A percentile compares a stretch with the other conserved stretches of the same genome.
Evolutionary conservation across 2,797 vertebrate genomes (phyloP).

Genomic region (Vultur gryphus): DNA sequence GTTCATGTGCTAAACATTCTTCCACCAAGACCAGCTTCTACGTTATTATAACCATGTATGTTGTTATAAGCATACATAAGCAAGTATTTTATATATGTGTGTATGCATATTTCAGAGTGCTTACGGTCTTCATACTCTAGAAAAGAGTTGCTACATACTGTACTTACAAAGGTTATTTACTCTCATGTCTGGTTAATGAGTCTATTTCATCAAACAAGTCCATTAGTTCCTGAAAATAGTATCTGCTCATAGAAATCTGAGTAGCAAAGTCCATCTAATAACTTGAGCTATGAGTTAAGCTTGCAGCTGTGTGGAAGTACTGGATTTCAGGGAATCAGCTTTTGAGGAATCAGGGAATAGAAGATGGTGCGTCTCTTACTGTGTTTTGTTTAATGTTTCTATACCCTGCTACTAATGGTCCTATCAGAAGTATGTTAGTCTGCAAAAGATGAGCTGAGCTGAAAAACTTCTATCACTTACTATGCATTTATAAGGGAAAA

Average conservation of each 20-base stretch:
- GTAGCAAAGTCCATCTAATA: not conserved
- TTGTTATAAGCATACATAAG: not conserved
- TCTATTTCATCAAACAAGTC: not conserved
- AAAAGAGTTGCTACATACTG: not conserved
- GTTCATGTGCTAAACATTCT: not conserved
- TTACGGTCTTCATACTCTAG: not conserved
- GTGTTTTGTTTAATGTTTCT: not conserved
- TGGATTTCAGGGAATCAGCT: not conserved
- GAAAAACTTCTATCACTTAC: not conserved
- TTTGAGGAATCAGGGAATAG: not conserved
- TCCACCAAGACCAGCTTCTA: not conserved
- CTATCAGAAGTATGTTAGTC: not conserved
- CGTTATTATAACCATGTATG: not conserved
- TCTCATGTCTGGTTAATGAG: not conserved
- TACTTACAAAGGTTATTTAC: not conserved
- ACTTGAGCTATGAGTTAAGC: not conserved
- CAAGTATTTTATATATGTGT: not conserved
- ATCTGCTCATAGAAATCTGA: not conserved
- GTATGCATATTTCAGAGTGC: not conserved
- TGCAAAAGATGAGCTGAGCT: not conserved
- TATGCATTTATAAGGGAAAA: not conserved
- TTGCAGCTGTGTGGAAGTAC: not conserved
- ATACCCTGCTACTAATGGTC: not conserved
- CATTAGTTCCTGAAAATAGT: not conserved
- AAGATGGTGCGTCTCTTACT: rapidly evolving